Evolutionary conservation across 2,797 vertebrate genomes (phyloP), one percentile per base, ranked within the genome.

Genomic region (Hypotaenidia philippensis): DNA sequence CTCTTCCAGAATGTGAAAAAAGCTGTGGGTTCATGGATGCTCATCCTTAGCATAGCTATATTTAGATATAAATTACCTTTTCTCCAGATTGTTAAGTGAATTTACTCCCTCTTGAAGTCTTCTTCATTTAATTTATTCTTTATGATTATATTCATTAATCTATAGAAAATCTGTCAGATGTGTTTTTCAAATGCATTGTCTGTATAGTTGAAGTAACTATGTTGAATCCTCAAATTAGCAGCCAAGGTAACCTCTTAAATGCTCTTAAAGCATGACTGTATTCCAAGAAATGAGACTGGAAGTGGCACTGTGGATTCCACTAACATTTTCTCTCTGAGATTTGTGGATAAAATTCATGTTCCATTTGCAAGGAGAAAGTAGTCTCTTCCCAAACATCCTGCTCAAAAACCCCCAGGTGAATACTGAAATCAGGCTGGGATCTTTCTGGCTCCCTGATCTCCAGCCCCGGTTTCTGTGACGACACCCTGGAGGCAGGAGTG

Each of bases 111-210:
- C 57, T 96, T 38, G 79, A 97, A 78, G 65, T 89, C 72, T 18
- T 89, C 57, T 82, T 92, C 45, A 91, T 93, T 96, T 90, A 84
- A 90, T 96, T 96, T 96, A 13, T 59, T 90, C 44, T 44, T 74
- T 2, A 5, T 89, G 41, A 79, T 90, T 79, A 92, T 81, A 53
- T 93, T 66, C 41, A 89, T 66, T 93, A 83, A 81, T 93, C 63
- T 84, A 65, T 22, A 75, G 25, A 83, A 66, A 85, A 90, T 77
- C 55, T 89, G 23, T 72, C 78, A 80, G 32, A 7, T 32, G 10
- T 64, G 34, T 79, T 83, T 97, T 96, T 93, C 38, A 91, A 77
- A 79, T 38, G 10, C 44, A 31, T 56, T 81, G 23, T 34, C 76
- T 63, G 95, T 83, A 59, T 49, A 86, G 38, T 61, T 93, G 14